Conservation (phyloP, 2,888 invertebrate species). For the Chrysomela aeneicollis region DNA sequence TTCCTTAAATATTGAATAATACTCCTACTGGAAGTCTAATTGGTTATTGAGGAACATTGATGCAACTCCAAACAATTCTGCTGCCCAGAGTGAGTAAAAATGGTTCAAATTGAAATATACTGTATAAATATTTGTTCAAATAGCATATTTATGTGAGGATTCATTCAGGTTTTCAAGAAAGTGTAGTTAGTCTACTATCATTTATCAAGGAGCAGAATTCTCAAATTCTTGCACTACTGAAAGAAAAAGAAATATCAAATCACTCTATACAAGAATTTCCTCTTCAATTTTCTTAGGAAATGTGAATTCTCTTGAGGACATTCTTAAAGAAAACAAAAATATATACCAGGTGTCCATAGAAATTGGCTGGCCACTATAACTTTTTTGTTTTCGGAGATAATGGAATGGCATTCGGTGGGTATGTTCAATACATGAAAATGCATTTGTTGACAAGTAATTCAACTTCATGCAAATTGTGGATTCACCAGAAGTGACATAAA, state of each 20-base stretch:
- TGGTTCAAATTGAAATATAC: neutral
- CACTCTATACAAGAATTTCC: neutral
- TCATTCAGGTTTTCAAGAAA: conserved; percentile 12
- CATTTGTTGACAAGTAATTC: too few relatives aligned
- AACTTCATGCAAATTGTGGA: too few relatives aligned
- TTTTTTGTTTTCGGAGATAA: neutral
- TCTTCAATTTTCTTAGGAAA: neutral
- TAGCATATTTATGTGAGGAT: neutral
- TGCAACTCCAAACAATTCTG: too few relatives aligned
- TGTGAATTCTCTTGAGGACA: neutral
- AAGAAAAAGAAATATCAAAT: neutral
- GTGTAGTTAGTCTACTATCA: conserved; percentile 1
- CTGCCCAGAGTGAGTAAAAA: too few relatives aligned
- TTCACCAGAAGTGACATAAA: too few relatives aligned
- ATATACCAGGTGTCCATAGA: too few relatives aligned
- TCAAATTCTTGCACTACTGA: neutral
- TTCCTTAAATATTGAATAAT: too few relatives aligned
- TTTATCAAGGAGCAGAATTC: conserved; percentile 10
- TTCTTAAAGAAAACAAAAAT: neutral
- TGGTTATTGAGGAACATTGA: too few relatives aligned
- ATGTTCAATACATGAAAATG: too few relatives aligned
- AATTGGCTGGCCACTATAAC: neutral
- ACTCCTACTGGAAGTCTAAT: too few relatives aligned
- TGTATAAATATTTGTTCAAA: neutral
- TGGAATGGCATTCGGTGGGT: too few relatives aligned